Evolutionary conservation across 2,888 invertebrate species (phyloP).

Genomic region (Gryllus longicercus): DNA sequence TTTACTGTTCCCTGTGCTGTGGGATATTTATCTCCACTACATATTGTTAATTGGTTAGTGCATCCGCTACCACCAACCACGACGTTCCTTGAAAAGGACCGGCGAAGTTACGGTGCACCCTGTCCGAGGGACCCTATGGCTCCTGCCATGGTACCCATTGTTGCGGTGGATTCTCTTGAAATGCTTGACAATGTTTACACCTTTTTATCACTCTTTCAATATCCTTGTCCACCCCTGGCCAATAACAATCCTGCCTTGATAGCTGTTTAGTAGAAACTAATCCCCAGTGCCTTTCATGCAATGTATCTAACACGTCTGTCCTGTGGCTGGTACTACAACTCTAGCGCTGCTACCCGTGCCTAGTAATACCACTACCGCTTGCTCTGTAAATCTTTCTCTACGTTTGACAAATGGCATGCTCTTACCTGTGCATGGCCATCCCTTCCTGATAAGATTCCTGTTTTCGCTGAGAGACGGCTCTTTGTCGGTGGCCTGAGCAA

Average conservation of each 20-base stretch:
- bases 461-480: too few species aligned
- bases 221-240: background rate
- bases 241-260: background rate
- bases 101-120: background rate
- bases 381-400: too few species aligned
- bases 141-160: background rate
- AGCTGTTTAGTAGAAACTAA: background rate
- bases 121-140: background rate
- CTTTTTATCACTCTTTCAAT: background rate
- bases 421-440: too few species aligned
- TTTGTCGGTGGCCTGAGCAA: too few species aligned
- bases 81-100: background rate
- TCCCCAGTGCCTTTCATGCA: too few species aligned
- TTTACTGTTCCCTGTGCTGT: background rate
- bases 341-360: too few species aligned
- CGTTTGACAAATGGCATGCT: too few species aligned
- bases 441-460: too few species aligned
- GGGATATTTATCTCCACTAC: background rate
- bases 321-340: too few species aligned
- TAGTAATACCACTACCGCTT: too few species aligned
- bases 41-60: constrained; percentile 3
- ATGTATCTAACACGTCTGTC: too few species aligned
- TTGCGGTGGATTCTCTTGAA: background rate
- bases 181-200: background rate
- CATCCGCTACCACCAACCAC: constrained; percentile 11